These are phyloP conservation scores for Sterrhoptilus dennistouni DNA, from an alignment of 2,113 vertebrate species.

Conservation along the genomic window DNA sequence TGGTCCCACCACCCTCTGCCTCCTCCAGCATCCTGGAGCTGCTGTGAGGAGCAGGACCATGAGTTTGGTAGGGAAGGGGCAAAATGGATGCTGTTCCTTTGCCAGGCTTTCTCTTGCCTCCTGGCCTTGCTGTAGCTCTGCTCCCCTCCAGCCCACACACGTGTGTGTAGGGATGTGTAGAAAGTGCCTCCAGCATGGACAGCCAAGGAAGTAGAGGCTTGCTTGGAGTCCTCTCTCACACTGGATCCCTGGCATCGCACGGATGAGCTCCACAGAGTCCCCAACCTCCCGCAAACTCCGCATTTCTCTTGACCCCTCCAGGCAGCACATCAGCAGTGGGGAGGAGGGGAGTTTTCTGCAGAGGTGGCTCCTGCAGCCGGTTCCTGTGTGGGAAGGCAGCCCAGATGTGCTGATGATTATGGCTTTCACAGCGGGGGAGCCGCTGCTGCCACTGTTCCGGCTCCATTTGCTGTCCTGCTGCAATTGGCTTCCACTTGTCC, in stretches of 20 bases:
- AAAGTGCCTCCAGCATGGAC: accelerated
- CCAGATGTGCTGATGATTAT: background rate
- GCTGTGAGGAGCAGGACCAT: background rate
- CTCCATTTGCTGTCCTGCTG: slow-evolving; percentile 52
- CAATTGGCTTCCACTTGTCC: slow-evolving; percentile 5
- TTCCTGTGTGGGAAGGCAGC: background rate
- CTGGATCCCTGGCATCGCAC: accelerated
- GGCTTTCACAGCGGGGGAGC: background rate
- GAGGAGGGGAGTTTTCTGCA: background rate
- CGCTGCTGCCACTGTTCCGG: background rate
- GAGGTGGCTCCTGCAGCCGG: background rate
- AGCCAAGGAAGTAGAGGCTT: accelerated
- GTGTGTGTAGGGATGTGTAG: accelerated
- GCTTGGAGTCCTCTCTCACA: accelerated
- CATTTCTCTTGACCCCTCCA: accelerated
- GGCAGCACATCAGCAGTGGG: background rate
- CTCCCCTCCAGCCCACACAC: accelerated
- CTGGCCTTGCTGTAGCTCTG: background rate
- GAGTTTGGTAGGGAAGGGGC: background rate
- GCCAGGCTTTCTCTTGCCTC: background rate
- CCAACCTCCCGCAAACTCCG: background rate
- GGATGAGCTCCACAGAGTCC: accelerated
- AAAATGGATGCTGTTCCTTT: accelerated
- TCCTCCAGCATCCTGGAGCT: accelerated
- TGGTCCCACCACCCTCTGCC: accelerated